phyloP scores from a whole-genome alignment of 2,797 vertebrate species.

The Aratinga solstitialis region DNA sequence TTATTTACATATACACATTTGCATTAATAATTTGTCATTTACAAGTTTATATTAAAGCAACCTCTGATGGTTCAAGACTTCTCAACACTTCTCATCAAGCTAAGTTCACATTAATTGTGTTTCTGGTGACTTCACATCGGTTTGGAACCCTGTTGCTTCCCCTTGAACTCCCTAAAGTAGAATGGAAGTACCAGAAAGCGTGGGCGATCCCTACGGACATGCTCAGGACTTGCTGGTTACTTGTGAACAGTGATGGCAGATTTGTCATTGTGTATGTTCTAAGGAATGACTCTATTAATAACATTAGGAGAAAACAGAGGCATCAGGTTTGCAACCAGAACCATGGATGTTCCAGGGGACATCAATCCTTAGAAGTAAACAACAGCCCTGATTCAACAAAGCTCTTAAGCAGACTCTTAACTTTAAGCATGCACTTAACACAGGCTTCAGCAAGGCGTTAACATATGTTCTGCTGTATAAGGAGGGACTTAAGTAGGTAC shows the following conservation, averaged over 20 bases:
- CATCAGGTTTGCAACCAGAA: neutral
- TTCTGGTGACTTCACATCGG: neutral
- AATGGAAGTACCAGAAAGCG: neutral
- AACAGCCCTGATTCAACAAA: conserved; percentile 49
- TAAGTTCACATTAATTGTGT: neutral
- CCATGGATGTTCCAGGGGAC: conserved; percentile 34
- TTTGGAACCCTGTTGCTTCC: neutral
- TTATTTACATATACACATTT: neutral
- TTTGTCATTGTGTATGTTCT: neutral
- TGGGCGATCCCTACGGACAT: neutral
- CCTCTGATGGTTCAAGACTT: neutral
- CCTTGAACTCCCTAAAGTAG: neutral
- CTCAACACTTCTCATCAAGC: neutral
- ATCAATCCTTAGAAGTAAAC: conserved; percentile 60
- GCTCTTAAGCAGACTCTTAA: conserved; percentile 63
- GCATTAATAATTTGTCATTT: neutral
- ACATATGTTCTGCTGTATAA: conserved; percentile 64
- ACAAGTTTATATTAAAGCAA: neutral
- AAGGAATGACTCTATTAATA: conserved; percentile 20
- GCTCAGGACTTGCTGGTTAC: neutral
- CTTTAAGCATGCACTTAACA: conserved; percentile 63
- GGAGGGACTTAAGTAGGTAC: conserved; percentile 67
- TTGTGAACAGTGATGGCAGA: neutral
- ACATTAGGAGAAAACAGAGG: conserved; percentile 33
- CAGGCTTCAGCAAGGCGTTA: conserved; percentile 30